These are phyloP conservation scores for Diphyllodes magnificus DNA, from an alignment of 2,113 vertebrate genomes.

Conservation along the genomic window DNA sequence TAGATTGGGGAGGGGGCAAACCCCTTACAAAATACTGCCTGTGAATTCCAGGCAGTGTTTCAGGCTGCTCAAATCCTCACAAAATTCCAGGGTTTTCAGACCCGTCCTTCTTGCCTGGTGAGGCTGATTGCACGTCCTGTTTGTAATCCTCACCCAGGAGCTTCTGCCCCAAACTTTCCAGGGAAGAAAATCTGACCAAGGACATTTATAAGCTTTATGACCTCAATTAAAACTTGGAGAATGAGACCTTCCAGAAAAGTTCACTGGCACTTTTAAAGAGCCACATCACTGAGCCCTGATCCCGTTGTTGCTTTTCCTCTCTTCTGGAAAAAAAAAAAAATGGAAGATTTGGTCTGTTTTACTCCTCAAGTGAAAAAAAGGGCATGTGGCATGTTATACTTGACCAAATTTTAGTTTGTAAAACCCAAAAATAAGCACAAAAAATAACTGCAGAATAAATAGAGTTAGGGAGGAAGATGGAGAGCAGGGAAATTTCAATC, in stretches of 20 bases:
- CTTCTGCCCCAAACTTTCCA: background rate
- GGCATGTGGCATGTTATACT: rapidly evolving
- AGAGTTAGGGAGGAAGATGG: background rate
- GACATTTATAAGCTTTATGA: background rate
- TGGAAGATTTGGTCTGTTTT: background rate
- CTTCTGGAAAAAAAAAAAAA: background rate
- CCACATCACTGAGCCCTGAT: background rate
- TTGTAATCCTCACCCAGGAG: background rate
- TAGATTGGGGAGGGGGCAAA: background rate
- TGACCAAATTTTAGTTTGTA: background rate
- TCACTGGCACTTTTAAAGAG: background rate
- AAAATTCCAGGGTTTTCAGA: background rate
- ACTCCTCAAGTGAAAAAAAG: background rate
- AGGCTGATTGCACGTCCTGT: background rate
- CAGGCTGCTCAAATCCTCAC: background rate
- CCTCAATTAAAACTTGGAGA: background rate
- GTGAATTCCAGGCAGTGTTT: background rate
- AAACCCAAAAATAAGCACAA: background rate
- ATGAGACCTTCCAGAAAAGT: background rate
- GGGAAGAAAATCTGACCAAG: background rate
- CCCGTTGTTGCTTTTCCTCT: background rate
- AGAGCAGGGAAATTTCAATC: background rate
- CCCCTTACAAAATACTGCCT: rapidly evolving
- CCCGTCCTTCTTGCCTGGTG: background rate
- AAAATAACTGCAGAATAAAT: background rate